A percentile compares a stretch with the other conserved stretches of the same genome.
Evolutionary conservation across 2,888 invertebrate genomes (phyloP).

Genomic region (Diarsia mendica): DNA sequence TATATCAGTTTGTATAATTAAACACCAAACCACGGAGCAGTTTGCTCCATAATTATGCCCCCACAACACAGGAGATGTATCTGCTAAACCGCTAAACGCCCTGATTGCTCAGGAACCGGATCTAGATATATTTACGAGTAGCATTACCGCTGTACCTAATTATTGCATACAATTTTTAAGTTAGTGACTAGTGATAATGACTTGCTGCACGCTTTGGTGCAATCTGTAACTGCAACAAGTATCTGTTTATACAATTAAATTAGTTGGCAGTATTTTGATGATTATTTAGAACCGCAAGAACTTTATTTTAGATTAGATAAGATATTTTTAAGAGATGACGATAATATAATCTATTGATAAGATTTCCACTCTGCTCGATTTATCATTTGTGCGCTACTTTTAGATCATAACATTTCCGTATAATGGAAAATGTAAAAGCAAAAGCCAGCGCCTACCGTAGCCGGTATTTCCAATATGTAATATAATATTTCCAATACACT

Average conservation of each 20-base stretch:
- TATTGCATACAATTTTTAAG: no score
- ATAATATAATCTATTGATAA: constrained; percentile 16
- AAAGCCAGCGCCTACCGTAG: not conserved
- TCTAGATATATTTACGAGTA: no score
- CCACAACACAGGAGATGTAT: no score
- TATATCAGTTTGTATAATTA: not conserved
- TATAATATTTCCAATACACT: constrained; percentile 31
- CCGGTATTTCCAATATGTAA: constrained; percentile 8
- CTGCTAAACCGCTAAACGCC: no score
- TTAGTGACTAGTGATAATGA: no score
- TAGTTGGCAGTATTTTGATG: not conserved
- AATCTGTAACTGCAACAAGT: no score
- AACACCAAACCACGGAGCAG: no score
- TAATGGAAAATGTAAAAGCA: not conserved
- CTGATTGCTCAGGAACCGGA: no score
- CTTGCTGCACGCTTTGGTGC: no score
- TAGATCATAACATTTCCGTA: not conserved
- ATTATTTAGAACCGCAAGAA: not conserved
- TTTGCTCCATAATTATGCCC: no score
- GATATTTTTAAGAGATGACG: not conserved
- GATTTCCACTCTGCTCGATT: constrained; percentile 8
- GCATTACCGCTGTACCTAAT: no score
- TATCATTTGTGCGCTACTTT: not conserved
- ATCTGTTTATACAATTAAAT: not conserved
- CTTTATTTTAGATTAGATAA: constrained; percentile 25